phyloP scores from a whole-genome alignment of 1,140 invertebrate genomes.

The Drosophila albomicans region DNA sequence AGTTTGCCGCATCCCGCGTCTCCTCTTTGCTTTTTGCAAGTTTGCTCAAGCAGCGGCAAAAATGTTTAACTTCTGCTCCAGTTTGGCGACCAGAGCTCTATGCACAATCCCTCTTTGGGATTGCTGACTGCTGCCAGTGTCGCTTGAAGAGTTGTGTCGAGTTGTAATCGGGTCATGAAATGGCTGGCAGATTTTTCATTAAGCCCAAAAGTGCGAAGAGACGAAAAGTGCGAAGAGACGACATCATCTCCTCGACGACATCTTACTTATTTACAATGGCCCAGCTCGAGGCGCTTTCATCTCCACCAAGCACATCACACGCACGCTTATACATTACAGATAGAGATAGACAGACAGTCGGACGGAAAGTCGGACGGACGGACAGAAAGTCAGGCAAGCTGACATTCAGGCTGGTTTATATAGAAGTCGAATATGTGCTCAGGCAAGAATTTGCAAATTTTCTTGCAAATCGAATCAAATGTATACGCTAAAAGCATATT shows the following conservation, averaged over 20 bases:
- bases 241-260: constrained; percentile 4
- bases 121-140: not conserved
- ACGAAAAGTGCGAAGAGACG: constrained; percentile 25
- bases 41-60: constrained; percentile 28
- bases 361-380: too few species aligned
- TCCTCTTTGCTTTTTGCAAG: constrained; percentile 6
- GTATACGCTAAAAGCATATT: not conserved
- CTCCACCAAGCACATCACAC: constrained; percentile 2
- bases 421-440: not conserved
- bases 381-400: not conserved
- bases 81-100: constrained; percentile 20
- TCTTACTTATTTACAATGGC: constrained; percentile 32
- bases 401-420: not conserved
- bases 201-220: constrained; percentile 38
- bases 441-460: not conserved
- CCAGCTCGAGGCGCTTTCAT: constrained; percentile 34
- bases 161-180: constrained; percentile 70
- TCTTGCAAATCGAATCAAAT: constrained; percentile 7
- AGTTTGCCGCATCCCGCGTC: not conserved
- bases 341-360: not conserved
- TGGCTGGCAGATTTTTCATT: constrained; percentile 55
- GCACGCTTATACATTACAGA: not conserved
- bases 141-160: constrained; percentile 47
- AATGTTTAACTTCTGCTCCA: constrained; percentile 63
- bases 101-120: not conserved